phyloP scores from a whole-genome alignment of 2,113 vertebrate genomes.

The Chamaea fasciata region DNA sequence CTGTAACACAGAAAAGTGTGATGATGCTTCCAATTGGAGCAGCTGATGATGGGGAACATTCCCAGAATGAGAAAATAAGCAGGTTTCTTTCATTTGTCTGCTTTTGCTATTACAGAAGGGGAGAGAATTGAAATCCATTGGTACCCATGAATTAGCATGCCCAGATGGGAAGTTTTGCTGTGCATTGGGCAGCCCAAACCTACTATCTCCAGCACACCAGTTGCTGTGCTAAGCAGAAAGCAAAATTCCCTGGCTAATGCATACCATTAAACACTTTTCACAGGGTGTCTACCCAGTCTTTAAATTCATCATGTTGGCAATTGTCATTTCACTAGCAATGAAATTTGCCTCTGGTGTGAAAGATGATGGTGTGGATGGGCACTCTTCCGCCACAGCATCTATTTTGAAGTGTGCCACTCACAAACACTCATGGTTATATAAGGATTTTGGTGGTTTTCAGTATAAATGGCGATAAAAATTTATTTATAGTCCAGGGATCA shows the following conservation, averaged over 20 bases:
- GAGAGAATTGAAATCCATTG: neutral
- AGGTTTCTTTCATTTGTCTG: slow-evolving; percentile 55
- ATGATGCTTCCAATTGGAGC: slow-evolving; percentile 75
- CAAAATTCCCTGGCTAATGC: rapidly evolving
- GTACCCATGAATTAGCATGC: neutral
- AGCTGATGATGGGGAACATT: slow-evolving; percentile 73
- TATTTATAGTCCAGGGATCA: neutral
- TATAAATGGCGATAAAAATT: neutral
- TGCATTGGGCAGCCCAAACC: neutral
- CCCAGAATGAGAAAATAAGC: slow-evolving; percentile 82
- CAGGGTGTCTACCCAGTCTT: neutral
- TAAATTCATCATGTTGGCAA: neutral
- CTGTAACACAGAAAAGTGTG: slow-evolving; percentile 65
- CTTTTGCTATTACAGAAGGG: neutral
- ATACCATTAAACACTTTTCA: rapidly evolving
- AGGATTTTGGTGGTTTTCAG: neutral
- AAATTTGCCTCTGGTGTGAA: neutral
- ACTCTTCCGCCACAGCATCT: neutral
- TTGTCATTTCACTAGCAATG: neutral
- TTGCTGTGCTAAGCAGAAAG: neutral
- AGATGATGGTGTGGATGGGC: rapidly evolving
- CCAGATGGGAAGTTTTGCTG: neutral
- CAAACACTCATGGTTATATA: neutral
- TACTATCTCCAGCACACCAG: neutral
- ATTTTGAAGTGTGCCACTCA: neutral